Conservation (phyloP, 1,140 invertebrate genomes). For the Ceratina japonica region DNA sequence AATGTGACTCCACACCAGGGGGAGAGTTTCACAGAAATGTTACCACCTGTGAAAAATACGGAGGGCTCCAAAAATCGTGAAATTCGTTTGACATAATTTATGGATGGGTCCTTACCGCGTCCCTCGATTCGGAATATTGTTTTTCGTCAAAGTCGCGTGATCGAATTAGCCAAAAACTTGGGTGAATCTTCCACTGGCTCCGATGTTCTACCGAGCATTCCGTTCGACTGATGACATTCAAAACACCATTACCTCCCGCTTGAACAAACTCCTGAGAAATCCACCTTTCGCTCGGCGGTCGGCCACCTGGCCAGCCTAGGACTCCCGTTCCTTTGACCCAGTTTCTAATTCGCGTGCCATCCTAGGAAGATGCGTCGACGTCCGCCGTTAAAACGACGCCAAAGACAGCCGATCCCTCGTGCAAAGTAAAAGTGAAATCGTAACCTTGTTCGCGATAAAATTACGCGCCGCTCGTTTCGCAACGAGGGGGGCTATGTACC, state of each 20-base stretch:
- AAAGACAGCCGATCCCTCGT: not conserved
- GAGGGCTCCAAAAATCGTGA: no score
- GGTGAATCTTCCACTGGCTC: no score
- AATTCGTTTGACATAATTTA: no score
- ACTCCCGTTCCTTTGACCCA: constrained; percentile 37
- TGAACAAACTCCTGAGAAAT: constrained; percentile 56
- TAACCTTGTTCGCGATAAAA: not conserved
- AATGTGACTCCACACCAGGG: no score
- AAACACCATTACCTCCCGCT: constrained; percentile 36
- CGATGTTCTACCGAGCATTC: no score
- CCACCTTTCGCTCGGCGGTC: constrained; percentile 59
- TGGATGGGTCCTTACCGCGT: no score
- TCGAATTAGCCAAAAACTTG: no score
- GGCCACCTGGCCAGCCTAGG: constrained; percentile 7
- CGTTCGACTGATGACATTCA: constrained; percentile 47
- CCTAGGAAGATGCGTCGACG: not conserved
- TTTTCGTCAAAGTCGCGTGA: no score
- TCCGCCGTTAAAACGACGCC: not conserved
- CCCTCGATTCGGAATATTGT: no score
- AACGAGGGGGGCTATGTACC: not conserved
- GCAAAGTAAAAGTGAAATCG: not conserved
- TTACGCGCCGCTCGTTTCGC: not conserved
- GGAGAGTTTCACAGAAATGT: no score
- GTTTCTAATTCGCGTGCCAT: constrained; percentile 39
- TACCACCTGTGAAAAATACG: no score